A percentile compares a stretch with the other conserved stretches of the same genome.
Conservation (phyloP, 2,113 vertebrate species). For the Chelonoidis abingdonii region DNA sequence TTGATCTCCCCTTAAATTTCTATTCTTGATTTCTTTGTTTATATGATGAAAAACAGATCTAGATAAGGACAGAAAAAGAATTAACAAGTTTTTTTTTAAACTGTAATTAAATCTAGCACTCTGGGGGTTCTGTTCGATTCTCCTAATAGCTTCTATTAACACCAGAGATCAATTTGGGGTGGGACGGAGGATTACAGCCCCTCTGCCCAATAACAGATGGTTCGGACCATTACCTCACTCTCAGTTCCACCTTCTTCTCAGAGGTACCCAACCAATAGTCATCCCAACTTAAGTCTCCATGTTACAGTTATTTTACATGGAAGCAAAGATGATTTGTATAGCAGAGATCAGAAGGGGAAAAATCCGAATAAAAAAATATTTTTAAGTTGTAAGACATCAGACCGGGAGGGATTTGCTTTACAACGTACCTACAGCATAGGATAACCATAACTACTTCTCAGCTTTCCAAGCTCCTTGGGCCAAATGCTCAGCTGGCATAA, state of each 20-base stretch:
- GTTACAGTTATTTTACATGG: background rate
- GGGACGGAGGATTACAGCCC: background rate
- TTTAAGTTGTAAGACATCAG: rapidly evolving
- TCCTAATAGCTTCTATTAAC: background rate
- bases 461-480: background rate
- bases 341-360: background rate
- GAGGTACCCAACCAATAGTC: background rate
- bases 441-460: background rate
- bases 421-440: background rate
- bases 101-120: background rate
- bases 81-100: background rate
- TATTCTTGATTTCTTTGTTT: background rate
- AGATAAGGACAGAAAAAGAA: background rate
- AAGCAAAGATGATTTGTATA: background rate
- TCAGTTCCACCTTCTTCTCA: rapidly evolving
- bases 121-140: rapidly evolving
- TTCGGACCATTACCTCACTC: rapidly evolving
- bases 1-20: background rate
- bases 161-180: rapidly evolving
- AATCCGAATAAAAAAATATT: background rate
- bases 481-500: background rate
- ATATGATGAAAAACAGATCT: background rate
- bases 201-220: background rate
- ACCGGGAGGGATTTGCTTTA: background rate
- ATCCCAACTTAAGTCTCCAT: background rate